Base-by-base conservation (phyloP, 2,113 vertebrate species). In the Syngnathus floridae region DNA sequence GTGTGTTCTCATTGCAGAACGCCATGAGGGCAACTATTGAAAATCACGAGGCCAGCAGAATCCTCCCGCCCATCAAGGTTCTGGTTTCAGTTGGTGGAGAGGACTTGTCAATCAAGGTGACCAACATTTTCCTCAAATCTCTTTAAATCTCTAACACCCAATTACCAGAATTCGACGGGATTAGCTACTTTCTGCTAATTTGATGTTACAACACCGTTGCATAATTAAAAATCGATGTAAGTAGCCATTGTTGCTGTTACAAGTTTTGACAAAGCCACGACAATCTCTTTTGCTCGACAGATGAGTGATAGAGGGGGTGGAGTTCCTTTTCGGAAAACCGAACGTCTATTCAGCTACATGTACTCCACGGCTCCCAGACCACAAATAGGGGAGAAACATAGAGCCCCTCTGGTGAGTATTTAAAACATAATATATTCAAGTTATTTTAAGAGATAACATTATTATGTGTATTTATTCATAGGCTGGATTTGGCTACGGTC, bases 1-100 rank as follows among this genome's bases (percentile, higher is more conserved):
- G 19, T 26, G n/a, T 26, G 43, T 64, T 45, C 3, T 51, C 16
- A 10, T 19, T 45, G 1, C 65, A 97, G 95, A 97, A 97, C 3
- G 93, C 95, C 22, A 98, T 98, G 95, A 87, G 95, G 11, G 95
- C 95, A 37, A 97, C 95, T 0, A 94, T 98, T 62, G 95, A 97
- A 80, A 93, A 89, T 64, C 92, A 96, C 0, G 91, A 94, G 38
- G 83, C 66, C 84, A 92, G 88, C 73, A 89, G 80, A 0, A 26
- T 54, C 51, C 92, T 96, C 0, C 94, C 95, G 0, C 82, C 94
- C 61, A 85, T 97, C 82, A 80, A 89, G 45, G 93, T 95, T 69
- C 79, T 94, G 91, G 92, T 97, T 74, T 92, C 95, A 19, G 87
- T 98, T 62, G 95, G 95, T 2, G 90, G 92, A 72, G 95, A 98